Base-by-base conservation (phyloP, 2,113 vertebrate genomes). In the Cottus gobio region DNA sequence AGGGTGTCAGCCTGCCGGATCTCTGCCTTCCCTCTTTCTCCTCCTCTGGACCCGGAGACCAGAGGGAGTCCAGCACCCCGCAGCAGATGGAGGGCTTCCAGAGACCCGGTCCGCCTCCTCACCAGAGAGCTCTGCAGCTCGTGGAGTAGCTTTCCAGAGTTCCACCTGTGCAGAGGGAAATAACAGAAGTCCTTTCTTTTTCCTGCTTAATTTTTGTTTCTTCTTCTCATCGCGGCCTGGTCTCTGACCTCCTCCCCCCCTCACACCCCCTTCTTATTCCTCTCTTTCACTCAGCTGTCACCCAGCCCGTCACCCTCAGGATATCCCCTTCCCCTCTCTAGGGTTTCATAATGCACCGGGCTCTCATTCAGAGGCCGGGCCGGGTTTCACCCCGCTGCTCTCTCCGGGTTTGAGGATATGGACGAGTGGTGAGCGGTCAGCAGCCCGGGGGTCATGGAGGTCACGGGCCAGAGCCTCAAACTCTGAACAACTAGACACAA, bases 271-370 rank as follows among this genome's bases (percentile, higher is more conserved):
- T 3, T 1, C 5, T 18, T 6, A 2, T 79, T 82, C 60, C n/a
- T n/a, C 57, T 74, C 80, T 77, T 72, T 83, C 66, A 76, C 78
- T 82, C 90, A 86, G 86, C 89, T 85, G 84, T 88, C 89, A 88
- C 70, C 77, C 84, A 34, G 79, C 46, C 88, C 46, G 80, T 89
- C 89, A 85, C 78, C 70, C 70, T 85, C 78, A 84, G 84, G 87
- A 82, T 79, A 87, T 91, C 82, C 78, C 74, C 84, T 88, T 89
- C 84, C 54, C 86, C 72, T 89, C 91, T 87, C 87, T 89, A 83
- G 71, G 83, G 86, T 90, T 89, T 90, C 91, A 91, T 86, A 87
- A 86, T 54, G 75, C 83, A 48, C 12, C 39, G 5, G 75, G 69
- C 80, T 37, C 83, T 69, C 75, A 28, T 56, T 83, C 77, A 58